A percentile compares a stretch with the other conserved stretches of the same genome.
phyloP scores from a whole-genome alignment of 2,888 invertebrate species.

The Pseudoips prasinana region DNA sequence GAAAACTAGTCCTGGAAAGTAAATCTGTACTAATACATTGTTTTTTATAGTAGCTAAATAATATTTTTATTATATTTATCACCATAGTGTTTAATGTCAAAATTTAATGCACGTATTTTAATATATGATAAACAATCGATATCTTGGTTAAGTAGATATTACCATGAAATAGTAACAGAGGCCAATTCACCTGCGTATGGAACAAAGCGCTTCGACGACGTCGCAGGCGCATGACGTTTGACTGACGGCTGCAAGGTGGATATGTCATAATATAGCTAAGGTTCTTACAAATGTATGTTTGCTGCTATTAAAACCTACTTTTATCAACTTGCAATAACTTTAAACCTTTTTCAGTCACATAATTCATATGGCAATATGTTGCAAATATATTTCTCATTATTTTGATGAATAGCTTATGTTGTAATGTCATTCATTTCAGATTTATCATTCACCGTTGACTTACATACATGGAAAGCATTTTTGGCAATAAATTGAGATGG shows the following conservation, averaged over 20 bases:
- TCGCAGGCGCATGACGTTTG: slow-evolving; percentile 26
- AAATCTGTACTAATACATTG: too few relatives aligned
- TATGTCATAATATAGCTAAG: slow-evolving; percentile 35
- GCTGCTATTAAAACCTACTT: slow-evolving; percentile 14
- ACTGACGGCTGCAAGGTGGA: slow-evolving; percentile 52
- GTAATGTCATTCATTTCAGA: slow-evolving; percentile 32
- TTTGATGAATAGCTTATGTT: slow-evolving; percentile 41
- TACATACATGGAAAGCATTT: slow-evolving; percentile 23
- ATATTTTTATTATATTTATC: too few relatives aligned
- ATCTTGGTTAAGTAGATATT: too few relatives aligned
- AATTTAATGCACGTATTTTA: too few relatives aligned
- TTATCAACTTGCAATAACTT: slow-evolving; percentile 3
- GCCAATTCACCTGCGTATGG: slow-evolving; percentile 32
- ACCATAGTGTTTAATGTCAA: too few relatives aligned
- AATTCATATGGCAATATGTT: slow-evolving; percentile 15
- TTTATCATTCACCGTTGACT: slow-evolving; percentile 36
- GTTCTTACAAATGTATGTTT: slow-evolving; percentile 28
- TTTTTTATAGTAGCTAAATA: too few relatives aligned
- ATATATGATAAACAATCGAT: too few relatives aligned
- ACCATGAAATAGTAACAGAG: slow-evolving; percentile 15
- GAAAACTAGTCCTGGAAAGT: too few relatives aligned
- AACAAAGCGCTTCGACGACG: slow-evolving; percentile 25
- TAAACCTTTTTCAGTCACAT: slow-evolving; percentile 10
- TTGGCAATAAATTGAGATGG: slow-evolving; percentile 18
- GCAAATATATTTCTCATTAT: slow-evolving; percentile 39